Conservation (phyloP, 2,797 vertebrate genomes). For the Rhabdomys pumilio region DNA sequence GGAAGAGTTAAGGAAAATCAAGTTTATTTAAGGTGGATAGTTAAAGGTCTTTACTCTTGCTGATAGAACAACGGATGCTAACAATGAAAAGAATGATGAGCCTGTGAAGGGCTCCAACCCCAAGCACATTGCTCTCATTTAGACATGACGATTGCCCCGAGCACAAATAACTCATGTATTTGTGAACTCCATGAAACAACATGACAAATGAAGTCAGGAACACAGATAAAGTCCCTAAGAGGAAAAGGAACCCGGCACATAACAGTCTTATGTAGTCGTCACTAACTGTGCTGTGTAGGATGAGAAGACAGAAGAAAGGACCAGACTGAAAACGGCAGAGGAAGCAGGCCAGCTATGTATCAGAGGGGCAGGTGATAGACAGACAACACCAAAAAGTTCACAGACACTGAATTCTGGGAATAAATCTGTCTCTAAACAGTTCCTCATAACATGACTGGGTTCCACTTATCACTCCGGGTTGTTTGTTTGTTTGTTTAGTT, state of each 20-base stretch:
- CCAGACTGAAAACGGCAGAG: too few relatives aligned
- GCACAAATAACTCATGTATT: background rate
- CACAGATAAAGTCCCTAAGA: background rate
- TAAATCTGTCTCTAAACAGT: background rate
- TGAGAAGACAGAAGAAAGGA: background rate
- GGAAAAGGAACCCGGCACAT: background rate
- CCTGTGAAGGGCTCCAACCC: background rate
- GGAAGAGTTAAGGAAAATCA: background rate
- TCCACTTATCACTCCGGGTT: background rate
- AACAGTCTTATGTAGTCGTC: background rate
- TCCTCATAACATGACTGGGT: background rate
- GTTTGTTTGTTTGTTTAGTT: background rate
- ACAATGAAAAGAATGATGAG: background rate
- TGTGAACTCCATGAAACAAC: background rate
- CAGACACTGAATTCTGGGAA: background rate
- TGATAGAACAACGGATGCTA: background rate
- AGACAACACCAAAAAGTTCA: background rate
- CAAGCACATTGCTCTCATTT: background rate
- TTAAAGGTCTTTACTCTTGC: background rate
- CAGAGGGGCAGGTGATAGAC: background rate
- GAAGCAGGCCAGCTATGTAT: rapidly evolving
- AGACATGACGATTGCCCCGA: background rate
- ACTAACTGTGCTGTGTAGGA: background rate
- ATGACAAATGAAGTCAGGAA: background rate
- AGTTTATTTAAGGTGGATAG: background rate